Evolutionary conservation across 1,140 invertebrate genomes (phyloP).

Genomic region (Argopecten irradians): DNA sequence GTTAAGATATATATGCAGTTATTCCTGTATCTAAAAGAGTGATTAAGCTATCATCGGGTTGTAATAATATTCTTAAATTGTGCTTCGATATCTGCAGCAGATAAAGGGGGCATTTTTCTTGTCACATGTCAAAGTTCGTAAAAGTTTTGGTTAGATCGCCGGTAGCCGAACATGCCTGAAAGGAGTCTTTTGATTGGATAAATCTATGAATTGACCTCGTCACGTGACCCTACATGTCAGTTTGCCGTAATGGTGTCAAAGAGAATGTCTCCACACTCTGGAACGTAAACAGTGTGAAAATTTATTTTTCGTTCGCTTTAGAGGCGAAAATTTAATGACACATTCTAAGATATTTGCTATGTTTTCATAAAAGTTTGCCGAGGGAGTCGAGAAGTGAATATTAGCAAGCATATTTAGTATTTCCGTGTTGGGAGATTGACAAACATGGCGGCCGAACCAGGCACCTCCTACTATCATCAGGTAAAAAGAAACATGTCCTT

Average conservation of each 20-base stretch:
- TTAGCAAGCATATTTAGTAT: neutral
- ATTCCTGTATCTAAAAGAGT: too few relatives aligned
- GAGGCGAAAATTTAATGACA: neutral
- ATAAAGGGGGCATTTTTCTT: neutral
- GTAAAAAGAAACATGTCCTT: constrained; percentile 47
- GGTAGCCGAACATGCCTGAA: constrained; percentile 30
- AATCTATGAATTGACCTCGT: constrained; percentile 41
- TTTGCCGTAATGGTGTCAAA: constrained; percentile 21
- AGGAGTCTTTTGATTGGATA: constrained; percentile 45
- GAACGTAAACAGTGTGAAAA: constrained; percentile 17
- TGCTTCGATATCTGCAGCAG: neutral
- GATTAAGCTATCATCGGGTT: too few relatives aligned
- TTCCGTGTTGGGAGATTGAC: constrained; percentile 40
- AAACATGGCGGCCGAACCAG: constrained; percentile 66
- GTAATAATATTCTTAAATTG: neutral
- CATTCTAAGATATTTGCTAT: neutral
- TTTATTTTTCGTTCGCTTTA: neutral
- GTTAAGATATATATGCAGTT: neutral
- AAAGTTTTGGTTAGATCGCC: neutral
- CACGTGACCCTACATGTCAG: constrained; percentile 53
- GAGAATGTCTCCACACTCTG: constrained; percentile 11
- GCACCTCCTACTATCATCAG: constrained; percentile 67
- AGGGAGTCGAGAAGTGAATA: constrained; percentile 20
- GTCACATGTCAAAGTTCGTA: neutral
- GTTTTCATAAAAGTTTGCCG: neutral